Conservation (phyloP, 2,888 invertebrate genomes). For the Sthenelais limicola region DNA sequence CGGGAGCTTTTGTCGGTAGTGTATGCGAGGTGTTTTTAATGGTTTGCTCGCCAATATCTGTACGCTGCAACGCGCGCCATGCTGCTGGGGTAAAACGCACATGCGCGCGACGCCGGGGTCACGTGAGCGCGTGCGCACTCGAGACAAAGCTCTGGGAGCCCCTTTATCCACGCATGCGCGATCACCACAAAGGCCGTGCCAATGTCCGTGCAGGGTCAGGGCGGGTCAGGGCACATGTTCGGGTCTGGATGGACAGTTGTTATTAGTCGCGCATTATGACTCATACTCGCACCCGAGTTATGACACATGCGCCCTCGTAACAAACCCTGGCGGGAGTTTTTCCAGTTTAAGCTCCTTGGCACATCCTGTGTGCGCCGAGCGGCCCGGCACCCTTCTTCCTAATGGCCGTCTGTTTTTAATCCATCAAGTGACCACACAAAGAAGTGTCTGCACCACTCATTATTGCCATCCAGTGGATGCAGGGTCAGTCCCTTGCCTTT, state of each 20-base stretch:
- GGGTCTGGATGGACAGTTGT: constrained; percentile 36
- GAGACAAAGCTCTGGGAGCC: constrained; percentile 2
- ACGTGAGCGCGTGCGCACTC: constrained; percentile 25
- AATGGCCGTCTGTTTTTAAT: constrained; percentile 34
- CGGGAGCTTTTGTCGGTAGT: too few relatives aligned
- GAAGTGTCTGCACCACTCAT: constrained; percentile 32
- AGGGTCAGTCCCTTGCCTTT: constrained; percentile 1
- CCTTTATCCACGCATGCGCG: too few relatives aligned
- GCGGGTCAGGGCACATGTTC: constrained; percentile 7
- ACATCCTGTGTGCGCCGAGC: too few relatives aligned
- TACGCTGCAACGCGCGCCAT: neutral
- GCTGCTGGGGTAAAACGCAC: neutral
- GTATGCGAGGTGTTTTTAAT: too few relatives aligned
- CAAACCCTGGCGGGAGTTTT: neutral
- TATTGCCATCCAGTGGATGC: constrained; percentile 27
- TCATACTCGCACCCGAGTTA: constrained; percentile 21
- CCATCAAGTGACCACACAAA: constrained; percentile 37
- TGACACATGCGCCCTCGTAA: constrained; percentile 12
- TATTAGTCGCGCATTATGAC: constrained; percentile 18
- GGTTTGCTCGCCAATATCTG: neutral
- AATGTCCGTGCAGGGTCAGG: constrained; percentile 33
- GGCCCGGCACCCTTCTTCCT: neutral
- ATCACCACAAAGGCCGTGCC: constrained; percentile 6
- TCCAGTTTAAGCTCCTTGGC: neutral
- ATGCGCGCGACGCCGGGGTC: neutral